Base-by-base conservation (phyloP, 1,140 invertebrate species). In the Cydia amplana region DNA sequence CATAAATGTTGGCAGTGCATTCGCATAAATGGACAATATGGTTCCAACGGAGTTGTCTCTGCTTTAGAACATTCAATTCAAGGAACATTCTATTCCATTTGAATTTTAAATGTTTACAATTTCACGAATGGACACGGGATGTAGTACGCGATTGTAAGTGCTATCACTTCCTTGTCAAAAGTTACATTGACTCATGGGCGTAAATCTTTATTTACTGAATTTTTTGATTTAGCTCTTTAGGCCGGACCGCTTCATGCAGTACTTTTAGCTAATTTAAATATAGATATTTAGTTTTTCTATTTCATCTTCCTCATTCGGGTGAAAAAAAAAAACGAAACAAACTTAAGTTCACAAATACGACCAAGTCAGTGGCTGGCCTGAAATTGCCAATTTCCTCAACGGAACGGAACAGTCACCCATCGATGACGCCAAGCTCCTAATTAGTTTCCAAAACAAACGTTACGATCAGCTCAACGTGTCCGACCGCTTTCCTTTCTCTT, bases 401-500 rank as follows among this genome's bases (percentile, higher is more conserved):
- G 49, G 49, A n/a, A 51, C n/a, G 20, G 16, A 23, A 60, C 55
- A 4, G 55, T 60, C 55, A 23, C 65, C 28, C 32, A 40, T 18
- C 16, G n/a, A 40, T 36, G 65, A 32, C 64, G 64, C 64, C 16
- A 25, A 36, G n/a, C 32, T 70, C 32, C 65, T 40, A 70, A 70
- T 70, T 70, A 70, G 65, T 40, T 70, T 70, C 65, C 28, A 70
- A 70, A 70, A 70, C 32, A 70, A 70, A 70, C 18, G 36, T 43
- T 70, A 70, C 32, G 32, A 32, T 32, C 64, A 67, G 28, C 64
- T 32, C 25, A 72, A 43, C 60, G 25, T 55, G 67, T 63, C 28
- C 60, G 72, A 18, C 64, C 36, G 67, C 73, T 74, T 70, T 77
- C 82, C 82, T 84, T 84, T 84, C 82, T 84, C 82, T 84, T 84